Evolutionary conservation across 2,113 vertebrate genomes (phyloP).

Genomic region (Solea senegalensis): DNA sequence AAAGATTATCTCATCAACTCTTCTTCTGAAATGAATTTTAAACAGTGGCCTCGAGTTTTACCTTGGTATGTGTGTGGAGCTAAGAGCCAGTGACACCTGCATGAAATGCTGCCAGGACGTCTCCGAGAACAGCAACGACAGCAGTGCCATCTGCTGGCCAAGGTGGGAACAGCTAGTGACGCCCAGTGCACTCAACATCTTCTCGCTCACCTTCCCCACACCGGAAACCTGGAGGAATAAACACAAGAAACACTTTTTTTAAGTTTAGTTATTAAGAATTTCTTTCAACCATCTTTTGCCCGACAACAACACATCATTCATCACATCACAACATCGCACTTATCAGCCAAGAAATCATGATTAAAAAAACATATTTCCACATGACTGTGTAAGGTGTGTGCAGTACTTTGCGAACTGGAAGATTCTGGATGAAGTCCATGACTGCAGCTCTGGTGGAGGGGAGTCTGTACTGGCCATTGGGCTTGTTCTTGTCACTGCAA

Average conservation of each 20-base stretch:
- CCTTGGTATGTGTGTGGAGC: constrained; percentile 86
- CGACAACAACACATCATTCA: background rate
- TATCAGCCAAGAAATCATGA: background rate
- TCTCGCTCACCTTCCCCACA: constrained; percentile 97
- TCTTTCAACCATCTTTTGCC: background rate
- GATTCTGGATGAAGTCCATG: constrained; percentile 89
- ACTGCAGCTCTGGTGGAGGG: constrained; percentile 83
- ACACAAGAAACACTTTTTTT: constrained; percentile 6
- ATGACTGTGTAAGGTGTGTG: background rate
- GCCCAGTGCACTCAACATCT: constrained; percentile 91
- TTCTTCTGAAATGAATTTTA: background rate
- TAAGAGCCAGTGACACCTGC: constrained; percentile 90
- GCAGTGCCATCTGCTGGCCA: constrained; percentile 88
- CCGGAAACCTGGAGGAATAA: constrained; percentile 88
- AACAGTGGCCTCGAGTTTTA: background rate
- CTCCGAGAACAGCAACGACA: constrained; percentile 94
- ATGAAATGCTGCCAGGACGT: constrained; percentile 90
- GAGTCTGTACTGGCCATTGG: constrained; percentile 93
- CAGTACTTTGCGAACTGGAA: constrained; percentile 94
- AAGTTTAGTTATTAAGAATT: constrained; percentile 8
- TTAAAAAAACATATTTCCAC: background rate
- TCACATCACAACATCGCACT: background rate
- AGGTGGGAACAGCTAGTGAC: constrained; percentile 90
- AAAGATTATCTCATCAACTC: background rate
- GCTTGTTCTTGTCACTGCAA: constrained; percentile 97